Percentiles rank a stretch among this genome's conserved stretches.
These are phyloP conservation scores for Cheilosia impressa DNA, from an alignment of 2,888 invertebrate species.

Conservation along the genomic window DNA sequence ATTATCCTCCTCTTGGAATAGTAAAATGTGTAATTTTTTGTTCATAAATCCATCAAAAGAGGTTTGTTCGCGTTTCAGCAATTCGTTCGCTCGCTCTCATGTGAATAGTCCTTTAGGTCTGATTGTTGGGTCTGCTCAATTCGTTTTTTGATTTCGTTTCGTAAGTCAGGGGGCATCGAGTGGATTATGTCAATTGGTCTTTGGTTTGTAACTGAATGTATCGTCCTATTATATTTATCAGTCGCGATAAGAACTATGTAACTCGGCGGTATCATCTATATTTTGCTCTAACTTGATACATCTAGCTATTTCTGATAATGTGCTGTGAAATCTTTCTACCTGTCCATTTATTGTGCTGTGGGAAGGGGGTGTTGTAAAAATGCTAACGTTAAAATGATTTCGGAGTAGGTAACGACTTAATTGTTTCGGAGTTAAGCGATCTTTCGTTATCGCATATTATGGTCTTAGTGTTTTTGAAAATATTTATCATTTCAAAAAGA, in stretches of 20 bases:
- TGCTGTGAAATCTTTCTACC: conserved; percentile 49
- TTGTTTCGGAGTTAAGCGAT: too few species aligned
- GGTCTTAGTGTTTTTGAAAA: conserved; percentile 16
- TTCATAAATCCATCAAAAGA: too few species aligned
- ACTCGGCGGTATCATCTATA: conserved; percentile 34
- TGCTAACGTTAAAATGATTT: conserved; percentile 8
- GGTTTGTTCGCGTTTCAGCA: too few species aligned
- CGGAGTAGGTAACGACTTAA: too few species aligned
- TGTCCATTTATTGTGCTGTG: too few species aligned
- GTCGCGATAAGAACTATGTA: conserved; percentile 24
- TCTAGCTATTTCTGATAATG: conserved; percentile 42
- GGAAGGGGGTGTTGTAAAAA: too few species aligned
- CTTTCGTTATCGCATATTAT: too few species aligned
- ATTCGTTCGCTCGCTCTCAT: too few species aligned
- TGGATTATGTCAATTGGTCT: conserved; percentile 29
- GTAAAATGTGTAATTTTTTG: too few species aligned
- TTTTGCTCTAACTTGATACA: conserved; percentile 37
- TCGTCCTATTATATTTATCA: conserved; percentile 32
- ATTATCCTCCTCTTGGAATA: too few species aligned
- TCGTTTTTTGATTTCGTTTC: conserved; percentile 13
- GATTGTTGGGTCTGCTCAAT: conserved; percentile 17
- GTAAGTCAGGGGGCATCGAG: neutral
- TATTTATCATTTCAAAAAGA: conserved; percentile 19
- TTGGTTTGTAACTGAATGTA: conserved; percentile 18
- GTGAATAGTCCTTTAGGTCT: too few species aligned